Evolutionary conservation across 2,113 vertebrate species (phyloP).

Genomic region (Rafetus swinhoei): DNA sequence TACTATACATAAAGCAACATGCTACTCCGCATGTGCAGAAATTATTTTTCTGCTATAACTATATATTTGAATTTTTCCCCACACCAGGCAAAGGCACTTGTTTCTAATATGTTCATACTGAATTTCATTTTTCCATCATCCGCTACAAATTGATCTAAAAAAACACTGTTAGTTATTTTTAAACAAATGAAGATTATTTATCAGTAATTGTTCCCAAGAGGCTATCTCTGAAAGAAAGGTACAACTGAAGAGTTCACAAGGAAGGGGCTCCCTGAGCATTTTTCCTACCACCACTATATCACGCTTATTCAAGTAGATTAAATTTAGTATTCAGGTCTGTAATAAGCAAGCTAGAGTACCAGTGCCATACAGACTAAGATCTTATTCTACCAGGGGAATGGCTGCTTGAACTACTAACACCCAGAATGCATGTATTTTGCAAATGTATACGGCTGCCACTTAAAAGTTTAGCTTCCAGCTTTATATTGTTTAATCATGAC

Average conservation of each 20-base stretch:
- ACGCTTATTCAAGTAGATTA: not conserved
- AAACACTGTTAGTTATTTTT: not conserved
- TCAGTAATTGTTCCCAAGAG: not conserved
- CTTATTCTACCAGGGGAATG: not conserved
- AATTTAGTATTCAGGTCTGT: not conserved
- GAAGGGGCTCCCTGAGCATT: not conserved
- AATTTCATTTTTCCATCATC: not conserved
- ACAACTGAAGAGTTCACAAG: not conserved
- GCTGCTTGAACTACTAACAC: not conserved
- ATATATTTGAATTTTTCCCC: not conserved
- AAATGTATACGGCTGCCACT: not conserved
- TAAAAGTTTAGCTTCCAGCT: not conserved
- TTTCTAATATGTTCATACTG: not conserved
- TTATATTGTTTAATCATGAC: not conserved
- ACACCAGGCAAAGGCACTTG: fast-evolving
- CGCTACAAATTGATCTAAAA: not conserved
- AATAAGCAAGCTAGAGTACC: not conserved
- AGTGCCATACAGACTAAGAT: not conserved
- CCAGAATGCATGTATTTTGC: not conserved
- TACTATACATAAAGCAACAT: not conserved
- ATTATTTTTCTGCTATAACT: not conserved
- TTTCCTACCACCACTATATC: not conserved
- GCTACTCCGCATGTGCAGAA: not conserved
- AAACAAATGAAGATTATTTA: not conserved
- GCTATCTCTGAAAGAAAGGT: not conserved